A percentile compares a stretch with the other conserved stretches of the same genome.
Conservation (phyloP, 37 sponge, comb jelly and placozoan genomes). For the Lycopodina hypogea region DNA sequence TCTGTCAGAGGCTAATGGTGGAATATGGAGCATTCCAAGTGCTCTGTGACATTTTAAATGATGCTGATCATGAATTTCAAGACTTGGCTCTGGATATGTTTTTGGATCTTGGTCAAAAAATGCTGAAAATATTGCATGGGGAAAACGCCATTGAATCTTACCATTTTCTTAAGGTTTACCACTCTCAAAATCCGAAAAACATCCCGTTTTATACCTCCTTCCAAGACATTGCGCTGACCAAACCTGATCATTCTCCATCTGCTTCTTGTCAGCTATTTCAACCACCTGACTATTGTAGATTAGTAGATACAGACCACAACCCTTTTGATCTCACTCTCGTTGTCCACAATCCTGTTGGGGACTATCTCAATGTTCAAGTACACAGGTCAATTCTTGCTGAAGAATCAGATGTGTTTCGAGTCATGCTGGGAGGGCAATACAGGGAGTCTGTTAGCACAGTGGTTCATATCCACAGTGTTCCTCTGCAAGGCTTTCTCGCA, state of each 20-base stretch:
- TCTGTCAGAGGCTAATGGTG: conserved; percentile 45
- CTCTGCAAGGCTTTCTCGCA: conserved; percentile 25
- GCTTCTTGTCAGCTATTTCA: neutral
- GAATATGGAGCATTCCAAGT: conserved; percentile 29
- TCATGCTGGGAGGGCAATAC: conserved; percentile 57
- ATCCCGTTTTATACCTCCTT: neutral
- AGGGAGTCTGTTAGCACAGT: conserved; percentile 17
- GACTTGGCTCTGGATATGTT: conserved; percentile 43
- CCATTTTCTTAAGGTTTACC: neutral
- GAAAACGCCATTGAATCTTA: neutral
- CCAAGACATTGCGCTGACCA: conserved; percentile 10
- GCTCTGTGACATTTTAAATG: conserved; percentile 11
- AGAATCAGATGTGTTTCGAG: conserved; percentile 59
- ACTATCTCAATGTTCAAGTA: conserved; percentile 3
- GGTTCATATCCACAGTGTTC: conserved; percentile 19
- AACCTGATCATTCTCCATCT: neutral
- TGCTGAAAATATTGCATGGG: neutral
- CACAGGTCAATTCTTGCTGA: conserved; percentile 36
- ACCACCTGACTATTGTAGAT: conserved; percentile 15
- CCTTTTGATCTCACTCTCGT: conserved; percentile 47
- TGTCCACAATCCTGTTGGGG: neutral
- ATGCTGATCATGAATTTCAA: neutral
- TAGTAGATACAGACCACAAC: conserved; percentile 45
- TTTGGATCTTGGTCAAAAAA: conserved; percentile 26
- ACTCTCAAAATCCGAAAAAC: conserved; percentile 1